Evolutionary conservation across 1,140 invertebrate species (phyloP).

Genomic region (Phymastichus coffea): DNA sequence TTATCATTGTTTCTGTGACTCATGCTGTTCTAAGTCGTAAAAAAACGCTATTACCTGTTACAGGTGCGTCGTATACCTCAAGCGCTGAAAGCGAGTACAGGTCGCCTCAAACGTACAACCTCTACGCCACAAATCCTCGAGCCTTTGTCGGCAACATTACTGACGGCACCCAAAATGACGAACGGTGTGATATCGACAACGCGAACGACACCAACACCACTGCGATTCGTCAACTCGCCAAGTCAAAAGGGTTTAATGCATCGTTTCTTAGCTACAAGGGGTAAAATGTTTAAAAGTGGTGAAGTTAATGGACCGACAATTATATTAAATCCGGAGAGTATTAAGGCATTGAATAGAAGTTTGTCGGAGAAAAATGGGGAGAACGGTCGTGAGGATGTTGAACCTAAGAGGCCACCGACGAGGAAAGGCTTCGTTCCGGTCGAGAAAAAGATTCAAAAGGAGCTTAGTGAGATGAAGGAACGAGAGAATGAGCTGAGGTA

Average conservation of each 20-base stretch:
- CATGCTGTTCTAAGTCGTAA: too few relatives aligned
- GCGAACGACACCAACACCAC: constrained; percentile 50
- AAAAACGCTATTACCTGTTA: too few relatives aligned
- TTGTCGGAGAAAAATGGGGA: constrained; percentile 30
- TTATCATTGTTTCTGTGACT: too few relatives aligned
- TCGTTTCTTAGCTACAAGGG: constrained; percentile 72
- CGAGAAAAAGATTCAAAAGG: constrained; percentile 77
- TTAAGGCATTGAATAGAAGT: constrained; percentile 40
- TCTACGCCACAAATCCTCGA: constrained; percentile 61
- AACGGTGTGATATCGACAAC: constrained; percentile 44
- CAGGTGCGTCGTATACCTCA: constrained; percentile 52
- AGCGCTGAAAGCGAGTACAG: constrained; percentile 45
- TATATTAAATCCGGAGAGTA: constrained; percentile 43
- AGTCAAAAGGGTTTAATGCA: constrained; percentile 76
- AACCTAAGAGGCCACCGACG: constrained; percentile 54
- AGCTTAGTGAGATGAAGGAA: constrained; percentile 72
- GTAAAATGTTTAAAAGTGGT: constrained; percentile 58
- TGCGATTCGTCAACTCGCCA: constrained; percentile 61
- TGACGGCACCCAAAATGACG: constrained; percentile 48
- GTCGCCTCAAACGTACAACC: constrained; percentile 61
- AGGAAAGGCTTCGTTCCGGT: constrained; percentile 69
- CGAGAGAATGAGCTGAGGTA: constrained; percentile 73
- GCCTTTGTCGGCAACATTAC: constrained; percentile 40
- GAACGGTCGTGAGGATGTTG: constrained; percentile 24
- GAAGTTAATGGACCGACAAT: constrained; percentile 41